These are phyloP conservation scores for Macrotrachela quadricornifera DNA, from an alignment of 1,140 invertebrate genomes.

Conservation along the genomic window DNA sequence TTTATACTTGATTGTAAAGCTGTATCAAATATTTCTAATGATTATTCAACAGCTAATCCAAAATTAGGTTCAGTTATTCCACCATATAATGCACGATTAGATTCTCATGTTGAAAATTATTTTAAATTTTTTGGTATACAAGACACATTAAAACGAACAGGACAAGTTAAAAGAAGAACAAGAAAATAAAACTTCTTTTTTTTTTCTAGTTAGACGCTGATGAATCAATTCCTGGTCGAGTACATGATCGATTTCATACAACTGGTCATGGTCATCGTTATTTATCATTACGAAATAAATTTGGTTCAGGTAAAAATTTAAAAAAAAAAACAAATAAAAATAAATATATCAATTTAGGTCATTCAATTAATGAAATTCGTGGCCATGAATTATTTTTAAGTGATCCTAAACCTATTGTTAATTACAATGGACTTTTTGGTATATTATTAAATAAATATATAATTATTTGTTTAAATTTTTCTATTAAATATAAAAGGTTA, in stretches of 20 bases:
- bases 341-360: no score
- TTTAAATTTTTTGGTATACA: conserved; percentile 21
- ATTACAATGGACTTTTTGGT: no score
- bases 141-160: conserved; percentile 18
- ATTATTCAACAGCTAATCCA: conserved; percentile 27
- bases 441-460: no score
- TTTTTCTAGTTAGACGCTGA: conserved; percentile 8
- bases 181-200: background rate
- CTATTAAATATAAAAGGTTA: no score
- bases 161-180: conserved; percentile 15
- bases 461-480: no score
- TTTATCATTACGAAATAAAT: conserved; percentile 17
- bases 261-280: conserved; percentile 27
- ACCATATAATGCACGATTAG: conserved; percentile 27
- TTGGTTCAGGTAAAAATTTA: no score
- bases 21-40: conserved; percentile 20
- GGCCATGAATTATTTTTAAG: no score
- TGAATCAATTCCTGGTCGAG: conserved; percentile 23
- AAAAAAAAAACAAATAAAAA: no score
- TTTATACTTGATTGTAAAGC: conserved; percentile 28
- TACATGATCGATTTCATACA: conserved; percentile 21
- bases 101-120: conserved; percentile 19
- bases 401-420: no score
- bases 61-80: conserved; percentile 29
- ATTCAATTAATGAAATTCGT: no score